A percentile compares a stretch with the other conserved stretches of the same genome.
Evolutionary conservation across 2,113 vertebrate species (phyloP).

Genomic region (Megalops atlanticus): DNA sequence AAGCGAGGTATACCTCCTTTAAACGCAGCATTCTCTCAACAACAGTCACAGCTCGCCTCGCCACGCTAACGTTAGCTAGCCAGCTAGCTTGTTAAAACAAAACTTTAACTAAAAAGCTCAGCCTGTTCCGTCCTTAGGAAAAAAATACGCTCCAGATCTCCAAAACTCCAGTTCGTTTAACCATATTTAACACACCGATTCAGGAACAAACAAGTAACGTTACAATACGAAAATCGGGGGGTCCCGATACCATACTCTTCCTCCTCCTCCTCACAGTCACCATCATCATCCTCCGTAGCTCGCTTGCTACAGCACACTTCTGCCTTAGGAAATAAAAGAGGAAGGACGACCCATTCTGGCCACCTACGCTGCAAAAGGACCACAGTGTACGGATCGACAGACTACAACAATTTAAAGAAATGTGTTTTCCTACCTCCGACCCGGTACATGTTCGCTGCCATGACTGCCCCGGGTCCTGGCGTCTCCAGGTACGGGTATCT

Average conservation of each 20-base stretch:
- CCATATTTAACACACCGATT: background rate
- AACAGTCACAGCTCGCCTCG: background rate
- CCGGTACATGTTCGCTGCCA: conserved; percentile 87
- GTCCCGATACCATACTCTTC: conserved; percentile 52
- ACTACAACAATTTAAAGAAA: conserved; percentile 27
- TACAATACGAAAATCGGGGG: conserved; percentile 30
- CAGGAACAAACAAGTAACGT: conserved; percentile 33
- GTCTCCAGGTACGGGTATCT: conserved; percentile 74
- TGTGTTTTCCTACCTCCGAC: conserved; percentile 74
- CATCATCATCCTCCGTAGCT: conserved; percentile 49
- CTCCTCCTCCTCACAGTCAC: conserved; percentile 65
- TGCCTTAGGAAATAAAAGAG: conserved; percentile 68
- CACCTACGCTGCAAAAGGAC: conserved; percentile 42
- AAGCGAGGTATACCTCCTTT: background rate
- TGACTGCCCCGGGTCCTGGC: conserved; percentile 74
- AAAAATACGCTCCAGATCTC: background rate
- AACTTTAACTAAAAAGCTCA: conserved; percentile 21
- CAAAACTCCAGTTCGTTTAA: conserved; percentile 20
- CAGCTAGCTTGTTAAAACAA: conserved; percentile 19
- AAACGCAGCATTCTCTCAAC: conserved; percentile 1
- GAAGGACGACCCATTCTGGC: conserved; percentile 59
- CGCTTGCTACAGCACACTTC: conserved; percentile 48
- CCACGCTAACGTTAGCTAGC: conserved; percentile 18
- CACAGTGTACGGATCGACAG: conserved; percentile 41
- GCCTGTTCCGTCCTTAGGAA: background rate